Percentiles rank a stretch among this genome's conserved stretches.
Evolutionary conservation across 2,113 vertebrate genomes (phyloP).

Genomic region (Panthera uncia): DNA sequence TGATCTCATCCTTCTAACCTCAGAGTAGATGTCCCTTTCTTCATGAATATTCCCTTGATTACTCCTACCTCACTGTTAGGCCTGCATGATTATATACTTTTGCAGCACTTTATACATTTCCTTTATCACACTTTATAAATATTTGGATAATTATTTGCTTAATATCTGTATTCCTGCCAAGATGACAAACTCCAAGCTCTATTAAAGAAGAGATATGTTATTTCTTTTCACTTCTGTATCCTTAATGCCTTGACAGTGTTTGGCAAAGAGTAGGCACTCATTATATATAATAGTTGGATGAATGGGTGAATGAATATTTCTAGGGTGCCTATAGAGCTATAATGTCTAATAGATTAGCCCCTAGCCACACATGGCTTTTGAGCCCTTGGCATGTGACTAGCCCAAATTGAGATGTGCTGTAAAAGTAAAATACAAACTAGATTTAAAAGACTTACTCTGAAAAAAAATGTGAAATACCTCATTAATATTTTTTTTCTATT

Average conservation of each 20-base stretch:
- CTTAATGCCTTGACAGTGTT: background rate
- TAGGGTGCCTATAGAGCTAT: background rate
- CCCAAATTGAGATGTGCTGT: background rate
- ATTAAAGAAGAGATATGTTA: background rate
- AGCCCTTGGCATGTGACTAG: background rate
- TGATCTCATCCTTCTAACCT: background rate
- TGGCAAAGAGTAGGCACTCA: background rate
- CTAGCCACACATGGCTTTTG: background rate
- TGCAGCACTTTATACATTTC: background rate
- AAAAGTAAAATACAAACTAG: background rate
- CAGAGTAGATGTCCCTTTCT: background rate
- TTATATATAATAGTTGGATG: background rate
- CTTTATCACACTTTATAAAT: background rate
- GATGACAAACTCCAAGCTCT: background rate
- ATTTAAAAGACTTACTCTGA: slow-evolving; percentile 22
- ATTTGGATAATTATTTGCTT: slow-evolving; percentile 13
- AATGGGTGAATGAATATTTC: background rate
- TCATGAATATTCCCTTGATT: background rate
- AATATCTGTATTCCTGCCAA: slow-evolving; percentile 18
- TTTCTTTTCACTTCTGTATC: background rate
- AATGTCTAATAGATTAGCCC: background rate
- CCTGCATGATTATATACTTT: background rate
- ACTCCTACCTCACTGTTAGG: background rate
- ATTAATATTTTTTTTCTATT: background rate
- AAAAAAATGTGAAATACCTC: background rate